Base-by-base conservation (phyloP, 64 coral and sea anemone genomes). In the Porites australiensis region DNA sequence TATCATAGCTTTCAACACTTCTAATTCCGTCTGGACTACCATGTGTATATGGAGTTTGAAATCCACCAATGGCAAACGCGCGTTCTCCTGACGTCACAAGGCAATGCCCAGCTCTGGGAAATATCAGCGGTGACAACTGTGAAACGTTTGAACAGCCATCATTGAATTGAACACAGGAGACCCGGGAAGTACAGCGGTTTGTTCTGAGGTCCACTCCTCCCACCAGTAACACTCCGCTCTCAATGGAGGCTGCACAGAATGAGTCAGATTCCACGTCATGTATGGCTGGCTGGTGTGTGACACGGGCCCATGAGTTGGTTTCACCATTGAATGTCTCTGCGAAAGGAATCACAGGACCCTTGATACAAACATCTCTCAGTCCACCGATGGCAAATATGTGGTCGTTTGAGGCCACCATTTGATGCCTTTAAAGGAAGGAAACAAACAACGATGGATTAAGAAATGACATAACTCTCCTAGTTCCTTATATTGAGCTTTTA, bases 51-150 rank as follows among this genome's bases (percentile, higher is more conserved):
- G 71, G 69, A 18, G 23, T 72, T 59, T 73, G 14, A 72, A 83
- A 92, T 61, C 90, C 90, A 71, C 82, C 90, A 76, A 92, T 86
- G 15, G 83, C 82, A 83, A 53, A 92, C 81, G 75, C 71, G 23
- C 51, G n/a, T 15, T 47, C 7, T n/a, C 37, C 59, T 71, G 60
- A 14, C 6, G 72, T 69, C 54, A 74, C 90, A 55, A 75, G 18
- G 77, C 90, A 92, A 47, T 86, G 69, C 5, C 82, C 90, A 8
- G 73, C 46, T 27, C 90, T 82, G 58, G 70, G 54, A 77, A 13
- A 49, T 2, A 71, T 27, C 50, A 86, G 13, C 50, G 90, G 13
- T 52, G 81, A 46, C 14, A 86, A 70, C 1, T 57, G 47, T 5
- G 3, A 22, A 8, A 77, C 11, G 5, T 5, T 13, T 18, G 47